Evolutionary conservation across 2,113 vertebrate genomes (phyloP).

Genomic region (Hyperoodon ampullatus): DNA sequence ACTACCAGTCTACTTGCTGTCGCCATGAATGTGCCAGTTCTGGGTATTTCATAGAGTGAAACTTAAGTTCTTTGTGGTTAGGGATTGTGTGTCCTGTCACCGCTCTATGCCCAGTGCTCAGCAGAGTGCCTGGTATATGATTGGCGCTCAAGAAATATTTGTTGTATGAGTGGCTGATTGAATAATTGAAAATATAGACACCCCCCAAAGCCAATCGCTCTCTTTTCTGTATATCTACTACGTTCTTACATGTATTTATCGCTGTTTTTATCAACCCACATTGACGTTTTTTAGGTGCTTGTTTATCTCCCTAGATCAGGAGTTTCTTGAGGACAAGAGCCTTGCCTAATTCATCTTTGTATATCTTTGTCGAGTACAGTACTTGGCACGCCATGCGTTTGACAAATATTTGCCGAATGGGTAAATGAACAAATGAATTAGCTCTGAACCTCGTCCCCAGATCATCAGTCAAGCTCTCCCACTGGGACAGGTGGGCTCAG

Average conservation of each 20-base stretch:
- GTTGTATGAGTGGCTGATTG: neutral
- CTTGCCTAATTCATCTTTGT: neutral
- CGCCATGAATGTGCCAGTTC: neutral
- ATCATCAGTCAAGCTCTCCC: neutral
- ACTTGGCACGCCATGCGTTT: neutral
- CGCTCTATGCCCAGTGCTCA: neutral
- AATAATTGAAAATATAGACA: neutral
- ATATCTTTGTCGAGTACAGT: neutral
- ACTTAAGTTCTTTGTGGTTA: neutral
- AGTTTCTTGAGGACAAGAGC: neutral
- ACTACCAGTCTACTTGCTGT: neutral
- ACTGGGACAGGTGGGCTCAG: neutral
- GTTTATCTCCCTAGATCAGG: neutral
- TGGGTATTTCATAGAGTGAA: neutral
- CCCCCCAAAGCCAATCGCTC: neutral
- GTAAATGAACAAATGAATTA: neutral
- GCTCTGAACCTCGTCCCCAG: neutral
- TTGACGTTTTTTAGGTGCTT: neutral
- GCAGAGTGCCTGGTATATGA: neutral
- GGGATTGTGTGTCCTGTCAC: neutral
- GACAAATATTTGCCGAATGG: neutral
- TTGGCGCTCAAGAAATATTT: neutral
- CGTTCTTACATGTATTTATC: neutral
- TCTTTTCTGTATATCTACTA: neutral
- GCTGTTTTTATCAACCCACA: neutral